Percentiles rank a stretch among this genome's conserved stretches.
Evolutionary conservation across 1,140 invertebrate genomes (phyloP).

Genomic region (Armadillidium nasatum): DNA sequence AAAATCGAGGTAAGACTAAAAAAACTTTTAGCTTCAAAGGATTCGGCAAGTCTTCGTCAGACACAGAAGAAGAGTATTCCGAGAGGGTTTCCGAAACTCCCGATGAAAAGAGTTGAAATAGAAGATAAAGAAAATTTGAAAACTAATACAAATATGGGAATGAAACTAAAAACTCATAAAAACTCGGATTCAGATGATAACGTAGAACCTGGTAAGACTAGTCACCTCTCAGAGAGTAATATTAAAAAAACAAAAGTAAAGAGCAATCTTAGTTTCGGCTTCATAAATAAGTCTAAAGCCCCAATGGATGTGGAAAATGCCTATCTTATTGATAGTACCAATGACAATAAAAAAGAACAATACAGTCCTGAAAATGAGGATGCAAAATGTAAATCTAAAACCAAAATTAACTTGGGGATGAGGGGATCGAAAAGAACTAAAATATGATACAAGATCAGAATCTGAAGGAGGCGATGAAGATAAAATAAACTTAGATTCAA

Average conservation of each 20-base stretch:
- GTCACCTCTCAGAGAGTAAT: slow-evolving; percentile 22
- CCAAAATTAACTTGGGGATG: slow-evolving; percentile 29
- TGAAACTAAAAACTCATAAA: slow-evolving; percentile 29
- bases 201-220: slow-evolving; percentile 27
- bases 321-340: slow-evolving; percentile 3
- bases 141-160: slow-evolving; percentile 28
- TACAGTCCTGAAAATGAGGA: slow-evolving; percentile 25
- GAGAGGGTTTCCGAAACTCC: slow-evolving; percentile 21
- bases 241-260: slow-evolving; percentile 32
- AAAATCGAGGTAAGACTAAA: slow-evolving; percentile 30
- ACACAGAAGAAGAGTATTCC: slow-evolving; percentile 33
- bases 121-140: slow-evolving; percentile 32
- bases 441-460: slow-evolving; percentile 33
- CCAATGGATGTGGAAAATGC: slow-evolving; percentile 29
- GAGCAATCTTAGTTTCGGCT: slow-evolving; percentile 33
- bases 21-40: slow-evolving; percentile 38
- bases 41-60: slow-evolving; percentile 28
- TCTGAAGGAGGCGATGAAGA: slow-evolving; percentile 37
- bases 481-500: slow-evolving; percentile 25
- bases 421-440: slow-evolving; percentile 28
- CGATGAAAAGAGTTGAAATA: slow-evolving; percentile 24
- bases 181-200: slow-evolving; percentile 39
- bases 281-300: slow-evolving; percentile 32
- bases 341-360: slow-evolving; percentile 22
- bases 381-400: slow-evolving; percentile 27